phyloP scores from a whole-genome alignment of 2,797 vertebrate genomes.

The Paramormyrops hopkinsi region DNA sequence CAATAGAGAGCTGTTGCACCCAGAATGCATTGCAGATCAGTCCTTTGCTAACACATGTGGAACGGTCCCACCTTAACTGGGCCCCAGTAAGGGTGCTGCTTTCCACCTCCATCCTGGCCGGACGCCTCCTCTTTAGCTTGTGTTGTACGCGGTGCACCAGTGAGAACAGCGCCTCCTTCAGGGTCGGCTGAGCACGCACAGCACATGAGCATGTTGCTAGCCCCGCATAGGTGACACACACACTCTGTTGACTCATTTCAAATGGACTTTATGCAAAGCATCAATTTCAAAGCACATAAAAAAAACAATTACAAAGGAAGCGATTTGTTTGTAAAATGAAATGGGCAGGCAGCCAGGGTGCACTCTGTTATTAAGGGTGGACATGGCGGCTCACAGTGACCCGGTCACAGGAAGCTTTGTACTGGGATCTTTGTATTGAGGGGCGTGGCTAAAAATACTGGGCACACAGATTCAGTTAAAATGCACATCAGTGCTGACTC shows the following conservation, averaged over 20 bases:
- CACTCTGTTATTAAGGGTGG: neutral
- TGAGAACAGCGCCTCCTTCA: slow-evolving; percentile 62
- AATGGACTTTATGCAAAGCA: neutral
- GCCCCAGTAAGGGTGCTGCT: slow-evolving; percentile 24
- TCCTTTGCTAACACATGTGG: neutral
- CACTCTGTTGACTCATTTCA: neutral
- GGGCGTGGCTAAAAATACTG: neutral
- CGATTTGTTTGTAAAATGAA: neutral
- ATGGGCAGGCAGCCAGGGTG: neutral
- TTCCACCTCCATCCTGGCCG: slow-evolving; percentile 44
- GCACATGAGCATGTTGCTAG: neutral
- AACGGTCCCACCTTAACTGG: slow-evolving; percentile 24
- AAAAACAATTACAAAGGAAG: neutral
- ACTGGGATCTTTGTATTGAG: neutral
- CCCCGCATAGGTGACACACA: neutral
- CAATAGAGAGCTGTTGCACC: neutral
- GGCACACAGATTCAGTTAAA: neutral
- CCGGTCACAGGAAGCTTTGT: neutral
- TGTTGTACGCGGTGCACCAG: slow-evolving; percentile 55
- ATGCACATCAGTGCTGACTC: neutral
- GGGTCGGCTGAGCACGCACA: slow-evolving; percentile 59
- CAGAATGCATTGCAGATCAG: neutral
- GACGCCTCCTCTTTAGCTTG: slow-evolving; percentile 49
- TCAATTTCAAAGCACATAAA: neutral
- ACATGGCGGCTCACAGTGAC: neutral